Evolutionary conservation across 2,888 invertebrate genomes (phyloP), one percentile per base, ranked within the genome.

Genomic region (Melanostoma scalare): DNA sequence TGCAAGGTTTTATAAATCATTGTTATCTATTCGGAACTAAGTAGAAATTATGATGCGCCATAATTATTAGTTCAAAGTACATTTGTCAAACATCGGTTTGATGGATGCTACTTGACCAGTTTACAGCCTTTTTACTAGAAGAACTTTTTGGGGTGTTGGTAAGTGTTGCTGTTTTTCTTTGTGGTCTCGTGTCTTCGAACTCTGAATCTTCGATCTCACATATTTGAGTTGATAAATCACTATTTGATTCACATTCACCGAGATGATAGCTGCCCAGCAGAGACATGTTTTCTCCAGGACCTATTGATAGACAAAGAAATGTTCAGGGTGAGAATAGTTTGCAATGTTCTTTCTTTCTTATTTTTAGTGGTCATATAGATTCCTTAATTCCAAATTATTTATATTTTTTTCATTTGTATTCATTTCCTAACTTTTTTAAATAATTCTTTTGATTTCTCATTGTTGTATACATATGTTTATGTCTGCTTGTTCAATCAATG

Each of bases 171-270:
- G 44, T 58, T 42, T 52, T 50, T 38, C 30, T 72, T 46, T 63
- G 9, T 40, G 72, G 48, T 33, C 46, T 38, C 36, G 81, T 55
- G 10, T 91, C 91, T 91, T 96, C 96, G 88, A 93, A 94, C 90
- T 96, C 96, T 55, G 96, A 96, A 91, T 96, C 96, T 92, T 97
- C 97, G 89, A 98, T 97, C 93, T 98, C 98, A 93, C 98, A 98
- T 86, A 98, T 93, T 90, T 95, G 95, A 67, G 96, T 95, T 67
- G 97, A 97, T 87, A 97, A 93, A 92, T 97, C 96, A 92, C 97
- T 97, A 90, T 95, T 95, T 87, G 97, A 97, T 85, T 91, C 92
- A 85, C 93, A 93, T 53, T 94, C 94, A 81, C 84, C 88, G 85
- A 69, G 89, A 85, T 87, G 88, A 87, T 87, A 89, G 85, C 81